phyloP scores from a whole-genome alignment of 2,888 invertebrate genomes.

The Thysanoteuthis rhombus region DNA sequence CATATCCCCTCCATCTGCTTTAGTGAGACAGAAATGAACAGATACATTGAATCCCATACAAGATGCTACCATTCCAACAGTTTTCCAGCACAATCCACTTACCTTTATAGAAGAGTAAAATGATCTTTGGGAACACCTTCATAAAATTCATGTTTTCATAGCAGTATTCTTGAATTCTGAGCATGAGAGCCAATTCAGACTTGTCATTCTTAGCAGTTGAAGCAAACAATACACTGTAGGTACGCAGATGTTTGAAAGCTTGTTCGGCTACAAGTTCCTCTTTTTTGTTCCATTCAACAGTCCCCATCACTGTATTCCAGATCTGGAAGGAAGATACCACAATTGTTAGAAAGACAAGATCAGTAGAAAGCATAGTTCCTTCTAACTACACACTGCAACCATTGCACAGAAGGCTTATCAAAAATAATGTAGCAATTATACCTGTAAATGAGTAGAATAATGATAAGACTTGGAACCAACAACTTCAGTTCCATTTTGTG shows the following conservation, averaged over 20 bases:
- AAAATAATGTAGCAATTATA: too few relatives aligned
- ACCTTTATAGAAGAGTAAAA: constrained; percentile 95
- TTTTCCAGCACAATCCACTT: constrained; percentile 48
- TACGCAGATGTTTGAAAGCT: constrained; percentile 76
- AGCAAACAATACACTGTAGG: constrained; percentile 85
- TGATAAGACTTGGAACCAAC: too few relatives aligned
- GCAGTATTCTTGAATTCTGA: constrained; percentile 96
- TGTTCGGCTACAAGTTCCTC: constrained; percentile 96
- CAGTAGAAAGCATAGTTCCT: too few relatives aligned
- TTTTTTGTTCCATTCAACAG: constrained; percentile 98
- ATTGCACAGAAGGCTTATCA: too few relatives aligned
- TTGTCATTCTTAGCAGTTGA: constrained; percentile 87
- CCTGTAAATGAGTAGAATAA: too few relatives aligned
- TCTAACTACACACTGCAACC: too few relatives aligned
- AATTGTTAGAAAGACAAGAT: too few relatives aligned
- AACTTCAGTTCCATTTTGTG: too few relatives aligned
- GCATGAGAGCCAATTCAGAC: constrained; percentile 86
- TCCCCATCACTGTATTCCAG: constrained; percentile 94
- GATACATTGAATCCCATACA: too few relatives aligned
- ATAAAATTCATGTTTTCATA: constrained; percentile 99
- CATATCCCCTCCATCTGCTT: too few relatives aligned
- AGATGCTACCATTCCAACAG: too few relatives aligned
- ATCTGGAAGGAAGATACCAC: constrained; percentile 73
- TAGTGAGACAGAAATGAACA: too few relatives aligned
- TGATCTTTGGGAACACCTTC: constrained; percentile 97